Percentiles rank a stretch among this genome's conserved stretches.
phyloP scores from a whole-genome alignment of 2,888 invertebrate genomes.

The Synanthedon tipuliformis region DNA sequence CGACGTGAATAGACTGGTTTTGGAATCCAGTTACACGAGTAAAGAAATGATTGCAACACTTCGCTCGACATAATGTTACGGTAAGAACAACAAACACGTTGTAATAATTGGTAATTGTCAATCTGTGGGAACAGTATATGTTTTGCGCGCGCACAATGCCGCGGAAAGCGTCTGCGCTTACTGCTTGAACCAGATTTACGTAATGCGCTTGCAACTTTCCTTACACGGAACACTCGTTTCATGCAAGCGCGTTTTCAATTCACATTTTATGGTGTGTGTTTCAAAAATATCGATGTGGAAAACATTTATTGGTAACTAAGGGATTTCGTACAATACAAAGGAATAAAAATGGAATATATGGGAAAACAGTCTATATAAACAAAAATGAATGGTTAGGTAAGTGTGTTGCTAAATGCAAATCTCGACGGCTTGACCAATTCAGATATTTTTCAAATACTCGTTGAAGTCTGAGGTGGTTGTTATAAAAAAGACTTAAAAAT shows the following conservation, averaged over 20 bases:
- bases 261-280: not conserved
- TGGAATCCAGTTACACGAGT: not conserved
- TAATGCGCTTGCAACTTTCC: constrained; percentile 42
- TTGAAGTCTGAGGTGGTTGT: too few relatives aligned
- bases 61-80: constrained; percentile 37
- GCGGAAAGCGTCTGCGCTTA: constrained; percentile 31
- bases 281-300: too few relatives aligned
- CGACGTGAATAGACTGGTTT: too few relatives aligned
- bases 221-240: constrained; percentile 22
- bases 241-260: not conserved
- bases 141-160: constrained; percentile 44
- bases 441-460: too few relatives aligned
- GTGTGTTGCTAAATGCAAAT: too few relatives aligned
- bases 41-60: constrained; percentile 24
- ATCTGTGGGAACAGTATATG: constrained; percentile 35
- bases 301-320: too few relatives aligned
- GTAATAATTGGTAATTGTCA: constrained; percentile 47
- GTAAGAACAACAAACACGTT: constrained; percentile 47
- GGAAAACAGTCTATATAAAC: too few relatives aligned
- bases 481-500: too few relatives aligned
- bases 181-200: constrained; percentile 51
- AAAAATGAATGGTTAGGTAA: too few relatives aligned
- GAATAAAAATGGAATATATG: too few relatives aligned
- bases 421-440: too few relatives aligned
- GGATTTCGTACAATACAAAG: too few relatives aligned